phyloP scores from a whole-genome alignment of 2,113 vertebrate species.

The Oncorhynchus kisutch region DNA sequence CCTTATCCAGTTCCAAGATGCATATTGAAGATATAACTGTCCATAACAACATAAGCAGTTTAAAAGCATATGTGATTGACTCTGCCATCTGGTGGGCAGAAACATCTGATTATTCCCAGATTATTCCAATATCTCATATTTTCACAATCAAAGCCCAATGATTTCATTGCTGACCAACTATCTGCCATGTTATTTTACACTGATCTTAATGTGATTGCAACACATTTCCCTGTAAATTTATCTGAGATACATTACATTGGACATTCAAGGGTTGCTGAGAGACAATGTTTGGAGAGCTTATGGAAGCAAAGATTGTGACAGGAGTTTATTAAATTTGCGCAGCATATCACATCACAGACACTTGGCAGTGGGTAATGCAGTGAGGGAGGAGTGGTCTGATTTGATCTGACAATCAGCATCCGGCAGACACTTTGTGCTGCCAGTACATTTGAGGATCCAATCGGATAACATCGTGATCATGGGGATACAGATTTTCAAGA shows the following conservation, averaged over 20 bases:
- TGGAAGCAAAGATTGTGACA: slow-evolving; percentile 25
- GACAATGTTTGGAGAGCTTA: slow-evolving; percentile 65
- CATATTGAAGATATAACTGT: too few species aligned
- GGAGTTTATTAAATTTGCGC: slow-evolving; percentile 70
- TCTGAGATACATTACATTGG: not conserved
- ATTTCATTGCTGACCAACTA: not conserved
- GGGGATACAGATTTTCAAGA: slow-evolving; percentile 6
- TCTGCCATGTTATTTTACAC: not conserved
- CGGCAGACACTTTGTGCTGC: slow-evolving; percentile 5
- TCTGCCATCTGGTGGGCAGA: too few species aligned
- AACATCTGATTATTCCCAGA: too few species aligned
- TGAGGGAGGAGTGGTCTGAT: slow-evolving; percentile 6
- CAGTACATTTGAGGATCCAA: not conserved
- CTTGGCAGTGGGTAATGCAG: not conserved
- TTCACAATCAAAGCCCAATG: not conserved
- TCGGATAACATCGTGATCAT: slow-evolving; percentile 1
- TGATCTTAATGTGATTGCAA: slow-evolving; percentile 3
- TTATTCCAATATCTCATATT: not conserved
- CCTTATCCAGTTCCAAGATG: too few species aligned
- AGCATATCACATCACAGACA: not conserved
- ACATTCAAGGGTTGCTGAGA: slow-evolving; percentile 59
- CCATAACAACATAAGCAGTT: too few species aligned
- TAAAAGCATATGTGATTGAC: too few species aligned
- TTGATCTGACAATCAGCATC: slow-evolving; percentile 31
- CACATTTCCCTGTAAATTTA: slow-evolving; percentile 10